phyloP scores from a whole-genome alignment of 53 echinoderm and acorn worm genomes.

The Mesocentrotus franciscanus region DNA sequence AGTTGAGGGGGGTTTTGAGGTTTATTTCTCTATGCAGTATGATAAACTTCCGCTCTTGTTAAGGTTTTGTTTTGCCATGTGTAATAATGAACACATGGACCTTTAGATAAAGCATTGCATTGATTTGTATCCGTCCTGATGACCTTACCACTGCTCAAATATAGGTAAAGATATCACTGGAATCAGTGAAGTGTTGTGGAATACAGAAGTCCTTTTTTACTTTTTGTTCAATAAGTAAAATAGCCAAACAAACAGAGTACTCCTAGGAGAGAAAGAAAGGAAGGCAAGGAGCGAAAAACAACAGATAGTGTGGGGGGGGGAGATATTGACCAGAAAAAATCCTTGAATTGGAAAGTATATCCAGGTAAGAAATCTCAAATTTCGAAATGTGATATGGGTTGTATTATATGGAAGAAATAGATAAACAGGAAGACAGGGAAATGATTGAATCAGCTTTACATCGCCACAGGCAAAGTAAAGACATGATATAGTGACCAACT shows the following conservation, averaged over 20 bases:
- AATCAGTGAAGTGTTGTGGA: neutral
- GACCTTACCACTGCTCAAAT: neutral
- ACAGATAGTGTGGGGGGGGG: neutral
- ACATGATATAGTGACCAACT: neutral
- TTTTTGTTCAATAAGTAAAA: neutral
- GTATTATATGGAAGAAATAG: neutral
- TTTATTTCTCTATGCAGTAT: neutral
- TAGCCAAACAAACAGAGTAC: neutral
- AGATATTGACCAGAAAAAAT: neutral
- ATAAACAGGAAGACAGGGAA: neutral
- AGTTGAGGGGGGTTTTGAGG: neutral
- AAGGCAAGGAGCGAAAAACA: neutral
- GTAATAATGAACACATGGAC: neutral
- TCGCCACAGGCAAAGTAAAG: neutral
- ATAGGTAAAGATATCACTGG: neutral
- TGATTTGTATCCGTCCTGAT: neutral
- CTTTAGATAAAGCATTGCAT: neutral
- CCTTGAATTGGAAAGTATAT: neutral
- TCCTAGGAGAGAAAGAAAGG: neutral
- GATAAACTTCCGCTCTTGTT: neutral
- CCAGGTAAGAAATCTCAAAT: neutral
- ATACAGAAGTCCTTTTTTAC: neutral
- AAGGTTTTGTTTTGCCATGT: neutral
- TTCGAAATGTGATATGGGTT: neutral
- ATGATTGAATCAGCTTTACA: neutral